Conservation (phyloP, 2,888 invertebrate species). For the Thysanoteuthis rhombus region DNA sequence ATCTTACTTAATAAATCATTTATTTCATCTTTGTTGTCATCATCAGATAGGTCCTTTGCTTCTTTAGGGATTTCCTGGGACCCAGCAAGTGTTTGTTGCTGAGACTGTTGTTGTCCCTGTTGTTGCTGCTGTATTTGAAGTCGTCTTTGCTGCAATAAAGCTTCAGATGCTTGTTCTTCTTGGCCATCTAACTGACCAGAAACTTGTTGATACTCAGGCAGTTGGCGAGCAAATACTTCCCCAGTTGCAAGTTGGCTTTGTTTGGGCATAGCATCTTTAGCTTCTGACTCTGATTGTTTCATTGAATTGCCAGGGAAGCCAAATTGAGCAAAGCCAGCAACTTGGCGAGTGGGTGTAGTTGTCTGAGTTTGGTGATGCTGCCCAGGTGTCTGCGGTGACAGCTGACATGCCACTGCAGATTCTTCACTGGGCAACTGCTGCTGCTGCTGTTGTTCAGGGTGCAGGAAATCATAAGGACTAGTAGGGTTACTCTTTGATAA, state of each 20-base stretch:
- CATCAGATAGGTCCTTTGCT: conserved; percentile 46
- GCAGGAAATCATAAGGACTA: conserved; percentile 30
- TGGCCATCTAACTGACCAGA: conserved; percentile 12
- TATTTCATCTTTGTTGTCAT: conserved; percentile 55
- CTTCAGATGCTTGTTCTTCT: not conserved
- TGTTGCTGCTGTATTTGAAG: conserved; percentile 34
- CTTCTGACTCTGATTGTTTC: not conserved
- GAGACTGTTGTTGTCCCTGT: conserved; percentile 33
- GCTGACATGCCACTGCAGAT: not conserved
- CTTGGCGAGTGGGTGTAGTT: not conserved
- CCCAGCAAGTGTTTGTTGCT: conserved; percentile 25
- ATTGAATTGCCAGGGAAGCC: not conserved
- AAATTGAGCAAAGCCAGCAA: conserved; percentile 16
- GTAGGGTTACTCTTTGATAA: conserved; percentile 30
- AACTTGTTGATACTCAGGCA: not conserved
- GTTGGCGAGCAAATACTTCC: not conserved
- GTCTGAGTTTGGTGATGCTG: conserved; percentile 16
- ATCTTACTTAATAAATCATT: conserved; percentile 54
- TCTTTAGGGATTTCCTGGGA: conserved; percentile 31
- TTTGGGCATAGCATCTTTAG: not conserved
- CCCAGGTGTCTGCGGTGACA: not conserved
- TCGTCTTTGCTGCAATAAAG: conserved; percentile 24
- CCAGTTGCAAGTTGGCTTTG: not conserved
- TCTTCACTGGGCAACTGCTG: conserved; percentile 24
- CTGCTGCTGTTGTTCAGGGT: conserved; percentile 15